Base-by-base conservation (phyloP, 2,888 invertebrate genomes). In the Lithosia quadra region DNA sequence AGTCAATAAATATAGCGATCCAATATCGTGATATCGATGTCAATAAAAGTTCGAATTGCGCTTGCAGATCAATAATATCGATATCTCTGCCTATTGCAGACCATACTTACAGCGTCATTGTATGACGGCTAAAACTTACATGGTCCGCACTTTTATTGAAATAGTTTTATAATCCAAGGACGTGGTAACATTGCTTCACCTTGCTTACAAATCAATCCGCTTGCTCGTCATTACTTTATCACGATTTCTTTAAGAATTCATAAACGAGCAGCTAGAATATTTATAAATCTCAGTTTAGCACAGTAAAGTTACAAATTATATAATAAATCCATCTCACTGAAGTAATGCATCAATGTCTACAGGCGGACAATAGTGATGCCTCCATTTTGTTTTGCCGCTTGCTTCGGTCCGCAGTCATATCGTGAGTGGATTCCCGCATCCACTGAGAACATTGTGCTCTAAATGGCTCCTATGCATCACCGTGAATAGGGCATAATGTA, bases 401-500 rank as follows among this genome's bases (percentile, higher is more conserved):
- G 79, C 80, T 81, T 77, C 82, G 73, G 77, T 75, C 74, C 76
- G 73, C 81, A 85, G 84, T 89, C 88, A 90, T 90, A 90, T 85
- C 86, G 89, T 86, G 88, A 91, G 90, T 91, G 90, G 86, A 90
- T 91, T 89, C 88, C 88, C 89, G 87, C 86, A 86, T 87, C 84
- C 84, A 84, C 80, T 74, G 85, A 83, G 84, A 85, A 87, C 86
- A 88, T 88, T 88, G 88, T 86, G 75, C 83, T 86, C 81, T 78
- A 83, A 88, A 88, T 87, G 82, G 83, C 85, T 85, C 79, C 80
- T 82, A 77, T 81, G 78, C 82, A 75, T 80, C 79, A 65, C 72
- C 62, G 71, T 87, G 85, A 87, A 88, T 87, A 81, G 84, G 73
- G 82, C 81, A 80, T 88, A 86, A 88, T 87, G 88, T 85, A 88